A percentile compares a stretch with the other conserved stretches of the same genome.
Evolutionary conservation across 2,113 vertebrate species (phyloP).

Genomic region (human): DNA sequence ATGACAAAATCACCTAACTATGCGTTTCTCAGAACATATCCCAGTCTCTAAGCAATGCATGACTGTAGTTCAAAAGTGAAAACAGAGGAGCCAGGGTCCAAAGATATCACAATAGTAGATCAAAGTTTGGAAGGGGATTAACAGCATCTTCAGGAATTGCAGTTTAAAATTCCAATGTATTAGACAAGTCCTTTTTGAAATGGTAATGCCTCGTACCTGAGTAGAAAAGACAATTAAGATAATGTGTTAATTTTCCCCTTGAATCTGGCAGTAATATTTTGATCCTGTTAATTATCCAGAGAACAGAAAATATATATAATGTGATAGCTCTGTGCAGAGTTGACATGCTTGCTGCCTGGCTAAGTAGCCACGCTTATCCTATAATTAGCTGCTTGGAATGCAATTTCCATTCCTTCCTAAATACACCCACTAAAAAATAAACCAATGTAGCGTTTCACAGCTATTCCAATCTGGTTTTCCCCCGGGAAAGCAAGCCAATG

Average conservation of each 20-base stretch:
- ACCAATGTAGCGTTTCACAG: constrained; percentile 21
- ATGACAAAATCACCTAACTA: neutral
- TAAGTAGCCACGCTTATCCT: constrained; percentile 88
- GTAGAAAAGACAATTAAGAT: constrained; percentile 89
- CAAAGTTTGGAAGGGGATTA: constrained; percentile 88
- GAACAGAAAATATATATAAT: constrained; percentile 87
- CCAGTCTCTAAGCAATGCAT: neutral
- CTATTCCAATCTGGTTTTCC: neutral
- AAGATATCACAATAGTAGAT: constrained; percentile 83
- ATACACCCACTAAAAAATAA: constrained; percentile 59
- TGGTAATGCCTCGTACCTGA: constrained; percentile 88
- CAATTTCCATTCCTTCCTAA: constrained; percentile 84
- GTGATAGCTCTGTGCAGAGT: constrained; percentile 83
- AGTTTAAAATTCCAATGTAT: constrained; percentile 84
- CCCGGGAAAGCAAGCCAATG: constrained; percentile 56
- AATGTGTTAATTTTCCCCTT: constrained; percentile 88
- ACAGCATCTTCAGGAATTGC: constrained; percentile 80
- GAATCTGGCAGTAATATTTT: constrained; percentile 88
- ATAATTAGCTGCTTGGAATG: constrained; percentile 90
- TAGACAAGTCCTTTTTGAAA: constrained; percentile 86
- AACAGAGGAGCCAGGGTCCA: constrained; percentile 79
- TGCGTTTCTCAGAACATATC: neutral
- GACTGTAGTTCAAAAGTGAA: constrained; percentile 80
- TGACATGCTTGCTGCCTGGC: constrained; percentile 84
- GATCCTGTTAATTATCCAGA: constrained; percentile 88